These are phyloP conservation scores for Chironomus riparius DNA, from an alignment of 2,888 invertebrate genomes.

Conservation along the genomic window DNA sequence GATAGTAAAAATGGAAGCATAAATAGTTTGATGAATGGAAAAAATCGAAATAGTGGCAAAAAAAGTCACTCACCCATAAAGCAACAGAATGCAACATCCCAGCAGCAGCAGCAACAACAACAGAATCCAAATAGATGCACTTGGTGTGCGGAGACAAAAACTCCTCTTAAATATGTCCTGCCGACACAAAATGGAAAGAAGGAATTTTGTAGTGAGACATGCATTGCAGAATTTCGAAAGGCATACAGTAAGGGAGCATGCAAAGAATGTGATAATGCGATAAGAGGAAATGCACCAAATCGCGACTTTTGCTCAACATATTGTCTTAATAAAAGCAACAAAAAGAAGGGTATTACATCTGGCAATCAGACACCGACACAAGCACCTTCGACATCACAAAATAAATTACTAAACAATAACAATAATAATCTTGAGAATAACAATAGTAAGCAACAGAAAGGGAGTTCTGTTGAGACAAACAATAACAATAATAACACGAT, in stretches of 20 bases:
- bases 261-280: constrained; percentile 78
- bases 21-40: constrained; percentile 21
- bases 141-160: constrained; percentile 78
- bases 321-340: constrained; percentile 77
- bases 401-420: constrained; percentile 30
- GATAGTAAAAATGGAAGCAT: constrained; percentile 5
- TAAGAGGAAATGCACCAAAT: constrained; percentile 63
- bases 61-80: constrained; percentile 42
- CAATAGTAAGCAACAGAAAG: constrained; percentile 19
- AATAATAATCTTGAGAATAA: constrained; percentile 30
- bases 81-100: constrained; percentile 38
- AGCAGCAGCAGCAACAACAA: constrained; percentile 33
- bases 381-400: constrained; percentile 32
- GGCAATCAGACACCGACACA: constrained; percentile 36
- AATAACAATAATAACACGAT: constrained; percentile 22
- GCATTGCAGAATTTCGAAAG: constrained; percentile 79
- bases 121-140: constrained; percentile 47
- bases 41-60: constrained; percentile 9
- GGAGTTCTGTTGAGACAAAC: constrained; percentile 13
- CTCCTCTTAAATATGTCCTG: constrained; percentile 73
- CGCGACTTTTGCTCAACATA: constrained; percentile 76
- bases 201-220: constrained; percentile 86
- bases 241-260: constrained; percentile 83
- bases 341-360: constrained; percentile 51
- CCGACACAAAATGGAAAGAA: constrained; percentile 83